Base-by-base conservation (phyloP, 2,888 invertebrate species). In the Eupithecia subumbrata region DNA sequence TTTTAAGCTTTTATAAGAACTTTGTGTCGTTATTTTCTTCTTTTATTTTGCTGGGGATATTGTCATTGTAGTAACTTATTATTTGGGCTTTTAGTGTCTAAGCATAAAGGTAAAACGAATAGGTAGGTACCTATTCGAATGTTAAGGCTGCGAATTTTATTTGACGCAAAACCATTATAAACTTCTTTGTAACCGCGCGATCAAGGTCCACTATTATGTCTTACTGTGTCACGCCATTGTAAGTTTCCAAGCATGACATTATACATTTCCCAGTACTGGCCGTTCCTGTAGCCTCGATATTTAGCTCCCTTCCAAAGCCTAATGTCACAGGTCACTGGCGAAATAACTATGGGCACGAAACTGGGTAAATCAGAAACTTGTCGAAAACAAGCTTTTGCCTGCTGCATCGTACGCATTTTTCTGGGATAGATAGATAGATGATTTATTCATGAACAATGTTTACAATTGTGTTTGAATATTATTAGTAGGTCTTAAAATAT, bases 291-390 rank as follows among this genome's bases (percentile, higher is more conserved):
- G 84, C 87, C 87, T 84, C 86, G 84, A 85, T 86, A 85, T 84
- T 85, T 79, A 74, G 73, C 83, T 84, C 84, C 81, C 25, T 60
- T 86, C 84, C 85, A 85, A 87, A 86, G 85, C 79, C 71, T 83
- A 88, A 88, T 89, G 87, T 86, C 89, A 87, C 80, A 87, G 89
- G 88, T 90, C 86, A 86, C 77, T 77, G 75, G 75, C 40, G 12
- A 73, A 73, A 63, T 75, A 77, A 75, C 77, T 73, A 63, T n/a
- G 77, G 72, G 71, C 81, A 84, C n/a, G 64, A 52, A 40, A 70
- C 67, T 72, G 30, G 72, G 68, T 71, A 68, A 77, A 69, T 37
- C 22, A 37, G 34, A 34, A 82, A 81, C 79, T 30, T 30, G 63
- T 67, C 70, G 14, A 30, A 60, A 67, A 67, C 22, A n/a, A 70